A percentile compares a stretch with the other conserved stretches of the same genome.
phyloP scores from a whole-genome alignment of 2,888 invertebrate species.

The Smittia aterrima region DNA sequence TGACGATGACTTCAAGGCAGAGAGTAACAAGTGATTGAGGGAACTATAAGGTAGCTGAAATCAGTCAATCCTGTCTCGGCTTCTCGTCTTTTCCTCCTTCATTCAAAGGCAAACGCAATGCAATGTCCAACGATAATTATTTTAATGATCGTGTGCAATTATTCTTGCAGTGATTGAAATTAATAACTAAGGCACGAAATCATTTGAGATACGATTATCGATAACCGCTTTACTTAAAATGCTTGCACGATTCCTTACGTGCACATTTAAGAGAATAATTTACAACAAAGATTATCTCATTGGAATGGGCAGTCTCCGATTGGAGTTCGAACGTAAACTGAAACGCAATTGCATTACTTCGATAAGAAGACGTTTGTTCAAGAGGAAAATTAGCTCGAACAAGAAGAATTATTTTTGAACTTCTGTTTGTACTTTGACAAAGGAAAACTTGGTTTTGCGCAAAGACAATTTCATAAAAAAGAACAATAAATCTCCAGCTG shows the following conservation, averaged over 20 bases:
- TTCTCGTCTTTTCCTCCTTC: background rate
- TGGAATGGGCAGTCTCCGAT: background rate
- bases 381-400: background rate
- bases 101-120: background rate
- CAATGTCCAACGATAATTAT: background rate
- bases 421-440: slow-evolving; percentile 22
- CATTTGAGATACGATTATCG: background rate
- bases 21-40: background rate
- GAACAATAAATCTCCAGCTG: background rate
- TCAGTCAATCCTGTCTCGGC: slow-evolving; percentile 13
- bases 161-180: background rate
- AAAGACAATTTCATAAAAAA: slow-evolving; percentile 3
- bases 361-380: background rate
- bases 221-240: background rate
- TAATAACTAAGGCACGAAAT: background rate
- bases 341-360: background rate
- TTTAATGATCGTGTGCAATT: background rate
- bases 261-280: background rate
- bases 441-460: background rate
- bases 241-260: background rate
- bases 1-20: background rate
- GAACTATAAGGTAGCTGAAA: slow-evolving; percentile 31
- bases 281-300: slow-evolving; percentile 1
- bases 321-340: background rate
- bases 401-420: background rate